A percentile compares a stretch with the other conserved stretches of the same genome.
Evolutionary conservation across 2,113 vertebrate genomes (phyloP).

Genomic region (Saiga tatarica): DNA sequence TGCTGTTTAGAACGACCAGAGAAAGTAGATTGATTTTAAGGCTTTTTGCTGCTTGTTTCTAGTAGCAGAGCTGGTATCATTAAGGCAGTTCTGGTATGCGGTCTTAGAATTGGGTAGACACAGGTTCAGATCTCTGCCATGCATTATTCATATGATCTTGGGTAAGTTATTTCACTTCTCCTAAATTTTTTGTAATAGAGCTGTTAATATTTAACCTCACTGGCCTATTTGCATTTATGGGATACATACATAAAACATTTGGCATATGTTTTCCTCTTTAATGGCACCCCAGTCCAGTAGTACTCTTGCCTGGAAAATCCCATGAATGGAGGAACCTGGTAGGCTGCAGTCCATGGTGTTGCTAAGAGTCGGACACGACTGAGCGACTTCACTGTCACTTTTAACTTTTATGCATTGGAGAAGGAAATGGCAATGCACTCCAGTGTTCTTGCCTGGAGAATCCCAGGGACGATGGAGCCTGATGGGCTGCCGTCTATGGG

Average conservation of each 20-base stretch:
- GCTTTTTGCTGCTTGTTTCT: neutral
- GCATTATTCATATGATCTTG: neutral
- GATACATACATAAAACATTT: neutral
- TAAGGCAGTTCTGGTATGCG: neutral
- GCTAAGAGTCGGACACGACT: too few relatives aligned
- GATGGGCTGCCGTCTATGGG: too few relatives aligned
- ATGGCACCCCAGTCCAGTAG: too few relatives aligned
- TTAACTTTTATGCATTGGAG: too few relatives aligned
- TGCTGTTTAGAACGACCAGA: neutral
- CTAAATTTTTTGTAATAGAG: neutral
- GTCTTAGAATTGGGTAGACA: neutral
- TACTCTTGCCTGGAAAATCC: too few relatives aligned
- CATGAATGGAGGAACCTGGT: too few relatives aligned
- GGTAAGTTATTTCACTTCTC: neutral
- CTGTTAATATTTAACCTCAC: neutral
- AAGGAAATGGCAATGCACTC: too few relatives aligned
- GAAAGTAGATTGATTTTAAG: constrained; percentile 11
- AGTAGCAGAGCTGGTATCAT: neutral
- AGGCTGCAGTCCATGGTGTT: too few relatives aligned
- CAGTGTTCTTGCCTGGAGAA: too few relatives aligned
- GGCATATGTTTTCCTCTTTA: neutral
- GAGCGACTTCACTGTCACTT: too few relatives aligned
- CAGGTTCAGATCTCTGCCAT: neutral
- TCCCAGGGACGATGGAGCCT: too few relatives aligned
- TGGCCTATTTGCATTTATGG: neutral